Percentiles rank a stretch among this genome's conserved stretches.
Evolutionary conservation across 2,797 vertebrate species (phyloP).

Genomic region (Podarcis lilfordi): DNA sequence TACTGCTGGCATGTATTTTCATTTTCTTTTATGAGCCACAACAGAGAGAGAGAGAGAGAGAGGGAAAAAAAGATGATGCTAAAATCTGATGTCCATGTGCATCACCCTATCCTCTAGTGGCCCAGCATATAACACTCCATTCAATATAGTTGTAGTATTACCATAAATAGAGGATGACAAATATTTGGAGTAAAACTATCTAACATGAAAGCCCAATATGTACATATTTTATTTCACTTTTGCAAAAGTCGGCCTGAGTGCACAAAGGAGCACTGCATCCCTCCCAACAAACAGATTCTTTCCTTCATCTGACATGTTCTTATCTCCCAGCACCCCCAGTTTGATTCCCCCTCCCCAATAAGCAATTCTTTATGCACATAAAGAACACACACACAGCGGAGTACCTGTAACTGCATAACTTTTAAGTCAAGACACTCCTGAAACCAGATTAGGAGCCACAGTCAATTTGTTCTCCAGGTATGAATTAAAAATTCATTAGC

Average conservation of each 20-base stretch:
- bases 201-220: background rate
- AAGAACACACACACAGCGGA: background rate
- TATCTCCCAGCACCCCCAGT: background rate
- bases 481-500: constrained; percentile 48
- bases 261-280: background rate
- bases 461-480: constrained; percentile 44
- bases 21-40: background rate
- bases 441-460: constrained; percentile 24
- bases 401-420: background rate
- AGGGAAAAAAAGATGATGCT: background rate
- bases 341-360: background rate
- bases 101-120: background rate
- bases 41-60: background rate
- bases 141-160: background rate
- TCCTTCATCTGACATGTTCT: background rate
- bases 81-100: constrained; percentile 2
- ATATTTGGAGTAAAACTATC: background rate
- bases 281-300: background rate
- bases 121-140: background rate
- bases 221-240: constrained; percentile 30
- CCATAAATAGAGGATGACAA: background rate
- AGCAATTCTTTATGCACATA: background rate
- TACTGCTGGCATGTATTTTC: background rate
- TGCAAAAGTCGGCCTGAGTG: constrained; percentile 10
- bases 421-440: constrained; percentile 6